These are phyloP conservation scores for Passer domesticus DNA, from an alignment of 2,113 vertebrate species.

Conservation along the genomic window DNA sequence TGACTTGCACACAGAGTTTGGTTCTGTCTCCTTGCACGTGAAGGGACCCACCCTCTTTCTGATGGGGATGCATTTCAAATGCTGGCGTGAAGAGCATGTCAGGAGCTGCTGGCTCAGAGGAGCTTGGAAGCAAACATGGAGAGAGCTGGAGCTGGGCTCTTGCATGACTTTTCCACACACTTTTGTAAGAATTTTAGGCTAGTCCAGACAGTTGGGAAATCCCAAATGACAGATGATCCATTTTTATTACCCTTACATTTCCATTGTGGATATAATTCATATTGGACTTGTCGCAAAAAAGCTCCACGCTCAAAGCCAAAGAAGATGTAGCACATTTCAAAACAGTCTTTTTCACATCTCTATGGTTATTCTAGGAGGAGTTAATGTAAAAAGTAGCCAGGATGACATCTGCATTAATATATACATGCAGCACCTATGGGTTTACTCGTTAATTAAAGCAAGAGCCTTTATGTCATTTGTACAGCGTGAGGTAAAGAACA, in stretches of 20 bases:
- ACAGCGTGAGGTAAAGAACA: conserved; percentile 27
- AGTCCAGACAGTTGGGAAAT: not conserved
- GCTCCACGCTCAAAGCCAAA: not conserved
- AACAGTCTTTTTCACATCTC: not conserved
- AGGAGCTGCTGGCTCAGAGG: not conserved
- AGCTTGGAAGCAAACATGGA: not conserved
- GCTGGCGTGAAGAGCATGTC: not conserved
- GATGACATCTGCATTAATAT: not conserved
- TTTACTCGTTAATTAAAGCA: conserved; percentile 34
- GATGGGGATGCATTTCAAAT: not conserved
- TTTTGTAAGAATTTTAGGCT: not conserved
- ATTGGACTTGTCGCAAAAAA: not conserved
- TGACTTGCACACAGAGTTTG: not conserved
- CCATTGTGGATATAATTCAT: conserved; percentile 1
- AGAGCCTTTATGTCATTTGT: conserved; percentile 12
- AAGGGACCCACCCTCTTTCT: not conserved
- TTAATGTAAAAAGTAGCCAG: not conserved
- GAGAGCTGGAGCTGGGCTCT: not conserved
- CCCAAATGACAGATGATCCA: not conserved
- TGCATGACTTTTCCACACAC: not conserved
- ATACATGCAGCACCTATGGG: not conserved
- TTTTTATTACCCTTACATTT: conserved; percentile 25
- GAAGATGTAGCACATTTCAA: not conserved
- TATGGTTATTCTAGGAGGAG: not conserved
- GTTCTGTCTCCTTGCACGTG: accelerated